Base-by-base conservation (phyloP, 2,888 invertebrate genomes). In the Azorinus chamasolen region DNA sequence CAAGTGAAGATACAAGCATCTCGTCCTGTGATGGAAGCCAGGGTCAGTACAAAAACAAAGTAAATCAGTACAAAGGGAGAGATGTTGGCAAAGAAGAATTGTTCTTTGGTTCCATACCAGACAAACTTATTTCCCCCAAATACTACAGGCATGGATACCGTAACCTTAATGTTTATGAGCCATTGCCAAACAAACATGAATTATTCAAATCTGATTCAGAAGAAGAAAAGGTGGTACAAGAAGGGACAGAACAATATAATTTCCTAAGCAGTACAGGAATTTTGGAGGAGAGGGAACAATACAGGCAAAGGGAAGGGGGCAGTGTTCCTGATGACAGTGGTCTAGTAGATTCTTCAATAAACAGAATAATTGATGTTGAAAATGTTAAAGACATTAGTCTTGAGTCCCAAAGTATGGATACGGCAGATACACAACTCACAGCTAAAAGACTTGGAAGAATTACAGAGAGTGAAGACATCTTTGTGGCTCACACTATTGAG, bases 201-300 rank as follows among this genome's bases (percentile, higher is more conserved):
- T 74, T 59, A 41, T 81, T 76, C 57, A 43, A 55, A 1, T 73
- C 73, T 20, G 79, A 79, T 43, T 73, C 73, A 24, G 79, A 79
- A 37, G 74, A 76, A 43, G 62, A 69, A 16, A 20, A 27, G 8
- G 46, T 46, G 43, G 43, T 43, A 18, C 45, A n/a, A 54, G 59
- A 70, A 54, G 62, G 63, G 43, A 63, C 55, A 37, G 66, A 79
- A 20, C 79, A 79, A 55, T 79, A 79, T 53, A 79, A 79, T 51
- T 79, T 79, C n/a, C 45, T 79, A 12, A 55, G 74, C 22, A 79
- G 63, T 24, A 58, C 71, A 32, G 48, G 41, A 14, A 10, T 61
- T 51, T 37, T 61, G 39, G 69, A 53, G 16, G 53, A 63, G 8
- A 51, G 51, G 43, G 63, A 63, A 20, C 24, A 37, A 4, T 62